Conservation (phyloP, 2,888 invertebrate genomes). For the Hipparchia semele region DNA sequence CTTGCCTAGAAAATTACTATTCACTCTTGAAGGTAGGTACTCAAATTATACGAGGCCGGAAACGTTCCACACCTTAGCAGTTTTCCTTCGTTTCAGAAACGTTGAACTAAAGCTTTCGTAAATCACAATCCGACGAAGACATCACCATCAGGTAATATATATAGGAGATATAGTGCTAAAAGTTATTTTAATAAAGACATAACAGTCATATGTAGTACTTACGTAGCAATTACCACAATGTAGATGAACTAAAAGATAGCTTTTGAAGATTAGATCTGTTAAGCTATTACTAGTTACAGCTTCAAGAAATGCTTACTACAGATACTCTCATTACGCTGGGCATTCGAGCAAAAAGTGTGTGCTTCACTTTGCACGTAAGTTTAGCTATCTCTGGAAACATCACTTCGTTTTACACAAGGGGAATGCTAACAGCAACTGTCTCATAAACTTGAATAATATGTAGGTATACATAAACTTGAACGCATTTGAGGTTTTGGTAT, state of each 20-base stretch:
- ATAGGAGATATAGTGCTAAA: too few relatives aligned
- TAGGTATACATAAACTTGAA: too few relatives aligned
- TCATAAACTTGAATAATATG: not conserved
- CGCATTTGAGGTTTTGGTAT: too few relatives aligned
- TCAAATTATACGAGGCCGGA: too few relatives aligned
- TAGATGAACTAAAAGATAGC: not conserved
- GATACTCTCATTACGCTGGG: conserved; percentile 3
- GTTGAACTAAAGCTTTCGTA: too few relatives aligned
- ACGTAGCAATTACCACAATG: not conserved
- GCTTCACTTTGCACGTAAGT: not conserved
- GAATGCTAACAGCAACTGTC: not conserved
- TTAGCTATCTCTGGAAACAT: conserved; percentile 11
- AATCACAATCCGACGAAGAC: too few relatives aligned
- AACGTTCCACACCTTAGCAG: too few relatives aligned
- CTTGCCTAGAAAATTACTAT: too few relatives aligned
- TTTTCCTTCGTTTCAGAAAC: too few relatives aligned
- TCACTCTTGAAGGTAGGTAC: too few relatives aligned
- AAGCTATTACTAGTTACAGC: not conserved
- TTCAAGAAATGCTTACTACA: not conserved
- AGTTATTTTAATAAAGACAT: not conserved
- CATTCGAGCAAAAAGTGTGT: conserved; percentile 4
- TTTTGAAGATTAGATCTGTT: not conserved
- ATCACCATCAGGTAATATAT: too few relatives aligned
- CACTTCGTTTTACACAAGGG: conserved; percentile 4
- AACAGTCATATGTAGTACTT: not conserved